Evolutionary conservation across 2,888 invertebrate genomes (phyloP).

Genomic region (Peribatodes rhomboidaria): DNA sequence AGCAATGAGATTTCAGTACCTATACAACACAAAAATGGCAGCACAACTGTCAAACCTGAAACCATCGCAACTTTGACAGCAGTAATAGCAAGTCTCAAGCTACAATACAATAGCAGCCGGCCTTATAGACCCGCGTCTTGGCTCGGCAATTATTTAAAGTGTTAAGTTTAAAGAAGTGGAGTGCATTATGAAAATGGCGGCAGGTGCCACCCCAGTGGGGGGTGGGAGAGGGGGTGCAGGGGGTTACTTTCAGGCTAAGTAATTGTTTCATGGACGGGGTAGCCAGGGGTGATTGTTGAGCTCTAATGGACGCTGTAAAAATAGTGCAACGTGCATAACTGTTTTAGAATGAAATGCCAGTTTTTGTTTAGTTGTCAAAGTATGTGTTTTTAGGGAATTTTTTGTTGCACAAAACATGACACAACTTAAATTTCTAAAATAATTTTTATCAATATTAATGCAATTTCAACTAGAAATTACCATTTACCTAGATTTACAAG

Average conservation of each 20-base stretch:
- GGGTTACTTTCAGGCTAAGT: conserved; percentile 51
- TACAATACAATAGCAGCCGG: neutral
- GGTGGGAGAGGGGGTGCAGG: conserved; percentile 6
- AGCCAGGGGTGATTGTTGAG: conserved; percentile 31
- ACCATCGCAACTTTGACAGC: neutral
- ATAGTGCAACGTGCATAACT: conserved; percentile 13
- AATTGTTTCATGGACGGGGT: conserved; percentile 52
- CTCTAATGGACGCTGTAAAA: conserved; percentile 19
- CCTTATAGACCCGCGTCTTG: conserved; percentile 34
- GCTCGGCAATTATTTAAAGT: conserved; percentile 76
- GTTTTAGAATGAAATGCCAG: neutral
- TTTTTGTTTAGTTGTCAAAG: conserved; percentile 10
- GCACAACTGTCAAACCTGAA: neutral
- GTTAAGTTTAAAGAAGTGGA: conserved; percentile 70
- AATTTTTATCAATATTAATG: no score
- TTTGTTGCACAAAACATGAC: neutral
- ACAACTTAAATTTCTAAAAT: neutral
- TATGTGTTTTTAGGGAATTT: neutral
- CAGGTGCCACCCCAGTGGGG: conserved; percentile 49
- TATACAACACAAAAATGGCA: neutral
- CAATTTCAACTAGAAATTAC: no score
- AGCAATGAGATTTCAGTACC: no score
- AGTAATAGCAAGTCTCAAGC: neutral
- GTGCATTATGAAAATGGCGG: conserved; percentile 81
- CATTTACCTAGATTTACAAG: no score